A percentile compares a stretch with the other conserved stretches of the same genome.
Conservation (phyloP, 2,113 vertebrate species). For the Trichechus manatus region DNA sequence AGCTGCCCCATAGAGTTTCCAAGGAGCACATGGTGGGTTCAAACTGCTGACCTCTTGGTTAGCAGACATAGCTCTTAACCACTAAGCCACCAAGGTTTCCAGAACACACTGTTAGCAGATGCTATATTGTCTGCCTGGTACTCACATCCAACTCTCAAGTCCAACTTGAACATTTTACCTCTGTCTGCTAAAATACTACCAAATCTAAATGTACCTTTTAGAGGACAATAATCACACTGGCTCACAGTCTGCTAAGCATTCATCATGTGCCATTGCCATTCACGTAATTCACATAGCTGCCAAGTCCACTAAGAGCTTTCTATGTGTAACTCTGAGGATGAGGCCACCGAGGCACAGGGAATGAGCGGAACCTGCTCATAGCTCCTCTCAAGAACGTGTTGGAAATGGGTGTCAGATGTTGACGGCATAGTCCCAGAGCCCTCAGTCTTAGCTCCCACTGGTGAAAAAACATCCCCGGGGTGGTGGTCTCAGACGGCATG, state of each 20-base stretch:
- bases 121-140: neutral
- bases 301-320: rapidly evolving
- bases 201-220: neutral
- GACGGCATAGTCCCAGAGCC: rapidly evolving
- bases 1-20: no score
- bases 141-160: neutral
- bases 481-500: neutral
- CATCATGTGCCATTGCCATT: rapidly evolving
- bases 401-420: neutral
- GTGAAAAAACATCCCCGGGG: rapidly evolving
- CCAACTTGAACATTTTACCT: neutral
- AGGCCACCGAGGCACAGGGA: rapidly evolving
- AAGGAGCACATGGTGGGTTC: no score
- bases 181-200: neutral
- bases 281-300: rapidly evolving
- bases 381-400: neutral
- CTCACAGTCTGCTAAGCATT: rapidly evolving
- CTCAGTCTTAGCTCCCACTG: no score
- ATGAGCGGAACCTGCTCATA: rapidly evolving
- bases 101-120: neutral
- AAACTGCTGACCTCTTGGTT: neutral
- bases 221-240: rapidly evolving
- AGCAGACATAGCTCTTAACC: no score
- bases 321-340: no score
- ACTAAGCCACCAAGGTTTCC: neutral